A percentile compares a stretch with the other conserved stretches of the same genome.
These are phyloP conservation scores for Gryllus longicercus DNA, from an alignment of 2,888 invertebrate species.

Conservation along the genomic window DNA sequence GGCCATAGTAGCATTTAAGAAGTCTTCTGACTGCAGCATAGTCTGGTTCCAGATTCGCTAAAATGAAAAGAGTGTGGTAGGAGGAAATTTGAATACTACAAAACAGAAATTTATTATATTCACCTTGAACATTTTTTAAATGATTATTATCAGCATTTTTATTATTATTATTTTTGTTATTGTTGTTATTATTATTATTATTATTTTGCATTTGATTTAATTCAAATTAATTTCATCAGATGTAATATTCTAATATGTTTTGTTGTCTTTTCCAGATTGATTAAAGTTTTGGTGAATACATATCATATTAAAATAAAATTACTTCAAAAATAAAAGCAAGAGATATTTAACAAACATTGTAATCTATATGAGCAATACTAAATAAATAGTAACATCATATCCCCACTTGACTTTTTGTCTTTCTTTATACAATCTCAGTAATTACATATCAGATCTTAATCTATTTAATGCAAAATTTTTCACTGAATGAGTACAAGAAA, in stretches of 20 bases:
- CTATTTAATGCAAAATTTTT: too few relatives aligned
- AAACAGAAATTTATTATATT: constrained; percentile 34
- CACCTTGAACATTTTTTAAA: too few relatives aligned
- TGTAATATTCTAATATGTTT: constrained; percentile 28
- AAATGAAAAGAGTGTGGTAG: constrained; percentile 41
- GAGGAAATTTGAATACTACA: background rate
- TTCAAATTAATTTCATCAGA: constrained; percentile 26
- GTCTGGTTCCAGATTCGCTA: constrained; percentile 77
- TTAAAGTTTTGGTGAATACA: constrained; percentile 23
- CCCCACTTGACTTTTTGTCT: too few relatives aligned
- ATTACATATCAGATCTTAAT: too few relatives aligned
- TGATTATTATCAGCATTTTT: too few relatives aligned
- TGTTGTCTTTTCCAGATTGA: constrained; percentile 26
- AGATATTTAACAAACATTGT: background rate
- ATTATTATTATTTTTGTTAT: too few relatives aligned
- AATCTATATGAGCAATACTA: too few relatives aligned
- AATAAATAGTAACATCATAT: too few relatives aligned
- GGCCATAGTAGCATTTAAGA: constrained; percentile 74
- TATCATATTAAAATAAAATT: background rate
- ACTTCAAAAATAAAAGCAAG: background rate
- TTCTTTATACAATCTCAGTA: too few relatives aligned
- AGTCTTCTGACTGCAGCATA: constrained; percentile 90
- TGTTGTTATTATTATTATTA: too few relatives aligned
- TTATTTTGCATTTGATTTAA: too few relatives aligned
- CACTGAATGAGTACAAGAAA: too few relatives aligned